These are phyloP conservation scores for Atta texana DNA, from an alignment of 1,140 invertebrate genomes.

Conservation along the genomic window DNA sequence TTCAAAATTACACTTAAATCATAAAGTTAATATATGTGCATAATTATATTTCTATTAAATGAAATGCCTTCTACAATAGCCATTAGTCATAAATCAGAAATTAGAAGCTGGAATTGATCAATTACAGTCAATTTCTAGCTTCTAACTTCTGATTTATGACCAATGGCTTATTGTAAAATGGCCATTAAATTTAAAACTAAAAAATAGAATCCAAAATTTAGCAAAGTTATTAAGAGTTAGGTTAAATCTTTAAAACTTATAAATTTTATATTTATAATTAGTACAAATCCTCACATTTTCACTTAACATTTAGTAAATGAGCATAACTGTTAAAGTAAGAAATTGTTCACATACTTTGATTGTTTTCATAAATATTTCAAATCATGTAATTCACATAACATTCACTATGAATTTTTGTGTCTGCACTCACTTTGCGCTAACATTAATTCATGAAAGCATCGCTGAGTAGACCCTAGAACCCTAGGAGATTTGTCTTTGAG, in stretches of 20 bases:
- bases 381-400: constrained; percentile 21
- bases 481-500: constrained; percentile 65
- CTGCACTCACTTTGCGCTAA: constrained; percentile 52
- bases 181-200: background rate
- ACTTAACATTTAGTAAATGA: constrained; percentile 34
- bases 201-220: background rate
- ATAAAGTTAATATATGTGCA: constrained; percentile 41
- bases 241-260: background rate
- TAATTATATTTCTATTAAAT: background rate
- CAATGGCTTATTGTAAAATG: too few species aligned
- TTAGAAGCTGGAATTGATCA: too few species aligned
- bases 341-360: constrained; percentile 39
- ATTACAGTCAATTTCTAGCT: too few species aligned
- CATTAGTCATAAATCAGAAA: too few species aligned
- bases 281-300: constrained; percentile 31
- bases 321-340: constrained; percentile 31
- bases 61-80: too few species aligned
- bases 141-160: too few species aligned
- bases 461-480: constrained; percentile 72
- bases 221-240: too few species aligned
- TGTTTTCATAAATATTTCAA: constrained; percentile 35
- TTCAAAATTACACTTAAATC: constrained; percentile 12
- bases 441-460: constrained; percentile 61
- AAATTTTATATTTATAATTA: constrained; percentile 38
- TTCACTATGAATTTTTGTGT: constrained; percentile 62